Evolutionary conservation across 2,888 invertebrate genomes (phyloP).

Genomic region (Sericinus montela): DNA sequence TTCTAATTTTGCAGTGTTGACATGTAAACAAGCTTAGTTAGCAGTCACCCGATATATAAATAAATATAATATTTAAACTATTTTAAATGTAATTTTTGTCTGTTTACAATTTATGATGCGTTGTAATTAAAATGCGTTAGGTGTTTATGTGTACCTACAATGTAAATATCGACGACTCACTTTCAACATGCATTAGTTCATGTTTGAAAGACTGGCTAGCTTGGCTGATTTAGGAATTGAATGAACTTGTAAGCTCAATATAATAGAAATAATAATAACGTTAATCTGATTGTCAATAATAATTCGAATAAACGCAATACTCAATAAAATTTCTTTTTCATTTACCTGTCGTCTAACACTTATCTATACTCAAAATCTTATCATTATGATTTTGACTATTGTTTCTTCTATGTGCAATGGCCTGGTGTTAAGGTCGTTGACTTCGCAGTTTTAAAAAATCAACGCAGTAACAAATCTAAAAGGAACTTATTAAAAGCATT

Average conservation of each 20-base stretch:
- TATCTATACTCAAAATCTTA: no score
- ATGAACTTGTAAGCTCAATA: conserved; percentile 71
- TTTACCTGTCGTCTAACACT: no score
- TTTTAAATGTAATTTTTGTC: conserved; percentile 2
- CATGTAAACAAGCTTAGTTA: no score
- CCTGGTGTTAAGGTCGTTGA: background rate
- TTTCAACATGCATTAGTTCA: conserved; percentile 36
- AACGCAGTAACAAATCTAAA: conserved; percentile 6
- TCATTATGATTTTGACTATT: no score
- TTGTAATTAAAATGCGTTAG: conserved; percentile 26
- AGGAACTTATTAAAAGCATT: conserved; percentile 42
- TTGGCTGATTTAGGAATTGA: conserved; percentile 75
- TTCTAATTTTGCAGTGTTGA: no score
- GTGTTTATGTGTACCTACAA: conserved; percentile 30
- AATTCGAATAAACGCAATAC: conserved; percentile 68
- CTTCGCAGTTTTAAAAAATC: background rate
- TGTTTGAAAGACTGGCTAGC: conserved; percentile 47
- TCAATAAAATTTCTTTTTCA: conserved; percentile 23
- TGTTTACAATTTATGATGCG: background rate
- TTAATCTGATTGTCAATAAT: conserved; percentile 68
- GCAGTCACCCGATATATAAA: no score
- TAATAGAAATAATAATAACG: conserved; percentile 59
- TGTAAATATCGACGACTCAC: conserved; percentile 43
- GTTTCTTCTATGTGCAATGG: conserved; percentile 30
- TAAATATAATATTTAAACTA: conserved; percentile 6